These are phyloP conservation scores for Tragelaphus strepsiceros DNA, from an alignment of 2,113 vertebrate species.

Conservation along the genomic window DNA sequence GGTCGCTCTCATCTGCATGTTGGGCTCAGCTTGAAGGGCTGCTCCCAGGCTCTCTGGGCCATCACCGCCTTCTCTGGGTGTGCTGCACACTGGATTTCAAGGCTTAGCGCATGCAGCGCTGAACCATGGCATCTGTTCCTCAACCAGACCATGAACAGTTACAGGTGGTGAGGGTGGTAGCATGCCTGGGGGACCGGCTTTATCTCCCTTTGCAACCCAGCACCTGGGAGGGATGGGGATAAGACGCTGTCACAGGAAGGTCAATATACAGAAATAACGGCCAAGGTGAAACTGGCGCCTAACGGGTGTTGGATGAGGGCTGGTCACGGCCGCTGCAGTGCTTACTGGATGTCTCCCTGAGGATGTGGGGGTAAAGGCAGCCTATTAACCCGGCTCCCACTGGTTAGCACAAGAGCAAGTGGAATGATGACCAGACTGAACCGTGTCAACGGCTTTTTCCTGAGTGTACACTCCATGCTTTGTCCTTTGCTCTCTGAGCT, in stretches of 20 bases:
- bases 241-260: background rate
- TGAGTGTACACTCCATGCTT: fast-evolving
- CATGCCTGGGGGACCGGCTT: fast-evolving
- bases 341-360: background rate
- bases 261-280: background rate
- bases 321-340: background rate
- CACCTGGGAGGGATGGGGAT: fast-evolving
- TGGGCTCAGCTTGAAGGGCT: background rate
- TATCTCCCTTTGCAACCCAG: background rate
- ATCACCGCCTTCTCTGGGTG: fast-evolving
- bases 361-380: background rate
- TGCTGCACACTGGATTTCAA: too few species aligned
- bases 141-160: background rate
- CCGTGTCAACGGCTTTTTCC: fast-evolving
- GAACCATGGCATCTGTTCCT: background rate
- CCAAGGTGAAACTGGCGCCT: background rate
- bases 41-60: background rate
- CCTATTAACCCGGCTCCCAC: background rate
- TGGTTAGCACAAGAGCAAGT: background rate
- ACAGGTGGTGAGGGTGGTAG: background rate
- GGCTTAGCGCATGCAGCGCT: background rate
- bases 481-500: background rate
- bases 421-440: fast-evolving
- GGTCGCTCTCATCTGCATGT: background rate
- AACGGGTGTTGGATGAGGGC: background rate